These are phyloP conservation scores for Lamproptera curius DNA, from an alignment of 2,888 invertebrate genomes.

Conservation along the genomic window DNA sequence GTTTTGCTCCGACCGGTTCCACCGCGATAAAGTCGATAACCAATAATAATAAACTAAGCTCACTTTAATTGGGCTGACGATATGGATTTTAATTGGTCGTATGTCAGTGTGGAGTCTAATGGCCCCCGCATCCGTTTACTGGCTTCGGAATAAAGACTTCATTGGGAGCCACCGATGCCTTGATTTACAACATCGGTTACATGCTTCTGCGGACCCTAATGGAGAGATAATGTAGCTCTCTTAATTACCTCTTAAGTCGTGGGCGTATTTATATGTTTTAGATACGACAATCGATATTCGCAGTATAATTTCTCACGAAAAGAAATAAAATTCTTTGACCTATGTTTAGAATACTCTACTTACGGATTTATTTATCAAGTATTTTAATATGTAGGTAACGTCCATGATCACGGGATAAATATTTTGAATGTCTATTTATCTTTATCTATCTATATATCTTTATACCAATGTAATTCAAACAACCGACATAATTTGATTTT, in stretches of 20 bases:
- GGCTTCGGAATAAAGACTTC: slow-evolving; percentile 42
- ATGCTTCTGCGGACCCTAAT: slow-evolving; percentile 4
- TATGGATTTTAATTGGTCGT: slow-evolving; percentile 73
- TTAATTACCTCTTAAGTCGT: slow-evolving; percentile 12
- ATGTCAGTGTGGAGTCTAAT: slow-evolving; percentile 56
- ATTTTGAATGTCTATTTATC: too few species aligned
- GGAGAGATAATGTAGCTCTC: slow-evolving; percentile 9
- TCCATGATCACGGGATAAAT: too few species aligned
- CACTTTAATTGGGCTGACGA: slow-evolving; percentile 66
- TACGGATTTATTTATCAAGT: too few species aligned
- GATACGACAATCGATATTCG: slow-evolving; percentile 1
- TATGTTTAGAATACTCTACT: too few species aligned
- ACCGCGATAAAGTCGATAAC: slow-evolving; percentile 47
- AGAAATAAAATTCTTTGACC: too few species aligned
- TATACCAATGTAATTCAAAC: too few species aligned
- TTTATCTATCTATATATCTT: too few species aligned
- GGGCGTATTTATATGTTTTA: not conserved
- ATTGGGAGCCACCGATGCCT: slow-evolving; percentile 27
- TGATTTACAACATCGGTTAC: slow-evolving; percentile 22
- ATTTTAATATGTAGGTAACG: too few species aligned
- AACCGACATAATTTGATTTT: too few species aligned
- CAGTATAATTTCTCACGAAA: too few species aligned
- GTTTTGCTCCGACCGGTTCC: slow-evolving; percentile 31
- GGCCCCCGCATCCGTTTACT: slow-evolving; percentile 38
- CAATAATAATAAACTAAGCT: slow-evolving; percentile 60